A percentile compares a stretch with the other conserved stretches of the same genome.
phyloP scores from a whole-genome alignment of 2,888 invertebrate species.

The Rhodophaea formosa region DNA sequence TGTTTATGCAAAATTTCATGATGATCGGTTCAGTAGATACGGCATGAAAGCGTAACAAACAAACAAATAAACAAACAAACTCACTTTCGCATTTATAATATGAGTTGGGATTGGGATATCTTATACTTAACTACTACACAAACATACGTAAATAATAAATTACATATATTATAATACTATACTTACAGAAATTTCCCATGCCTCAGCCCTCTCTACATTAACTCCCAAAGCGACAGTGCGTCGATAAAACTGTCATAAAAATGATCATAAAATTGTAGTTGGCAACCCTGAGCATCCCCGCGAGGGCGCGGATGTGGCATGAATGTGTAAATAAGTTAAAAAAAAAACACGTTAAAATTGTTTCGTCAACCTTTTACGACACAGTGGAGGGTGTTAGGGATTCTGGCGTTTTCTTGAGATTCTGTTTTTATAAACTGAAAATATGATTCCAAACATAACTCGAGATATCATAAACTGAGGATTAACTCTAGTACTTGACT shows the following conservation, averaged over 20 bases:
- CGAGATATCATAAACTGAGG: too few relatives aligned
- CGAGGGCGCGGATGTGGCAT: constrained; percentile 57
- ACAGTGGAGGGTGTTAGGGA: background rate
- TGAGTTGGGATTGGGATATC: too few relatives aligned
- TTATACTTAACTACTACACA: too few relatives aligned
- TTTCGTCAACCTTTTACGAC: constrained; percentile 21
- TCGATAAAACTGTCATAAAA: background rate
- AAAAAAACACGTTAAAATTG: constrained; percentile 48
- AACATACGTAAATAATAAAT: too few relatives aligned
- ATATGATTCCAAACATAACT: too few relatives aligned
- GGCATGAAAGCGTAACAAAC: too few relatives aligned
- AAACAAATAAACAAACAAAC: too few relatives aligned
- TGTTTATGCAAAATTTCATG: too few relatives aligned
- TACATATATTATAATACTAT: too few relatives aligned
- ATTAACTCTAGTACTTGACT: too few relatives aligned
- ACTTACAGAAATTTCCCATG: background rate
- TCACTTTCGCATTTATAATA: too few relatives aligned
- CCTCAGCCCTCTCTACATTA: background rate
- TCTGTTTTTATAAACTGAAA: background rate
- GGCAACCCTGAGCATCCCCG: constrained; percentile 45
- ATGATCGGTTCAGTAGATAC: too few relatives aligned
- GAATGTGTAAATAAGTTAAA: constrained; percentile 59
- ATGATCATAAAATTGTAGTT: constrained; percentile 18
- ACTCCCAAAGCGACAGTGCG: background rate
- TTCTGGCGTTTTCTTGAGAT: background rate